Evolutionary conservation across 2,888 invertebrate species (phyloP), one percentile per base, ranked within the genome.

Genomic region (Antitype chi): DNA sequence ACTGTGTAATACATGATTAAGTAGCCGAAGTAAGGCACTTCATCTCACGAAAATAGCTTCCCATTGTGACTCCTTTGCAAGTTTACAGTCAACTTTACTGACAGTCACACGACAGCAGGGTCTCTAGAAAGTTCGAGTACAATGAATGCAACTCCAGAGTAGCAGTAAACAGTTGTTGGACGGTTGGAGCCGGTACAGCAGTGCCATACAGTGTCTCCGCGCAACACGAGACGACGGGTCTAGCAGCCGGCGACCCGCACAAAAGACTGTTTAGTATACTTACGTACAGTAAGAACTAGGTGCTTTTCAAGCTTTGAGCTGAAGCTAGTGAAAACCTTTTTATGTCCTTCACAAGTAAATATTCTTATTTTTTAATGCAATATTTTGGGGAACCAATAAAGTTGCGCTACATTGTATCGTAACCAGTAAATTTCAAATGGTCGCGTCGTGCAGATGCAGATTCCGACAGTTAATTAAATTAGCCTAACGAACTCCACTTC

Each of bases 221-320:
- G 52, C n/a, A 68, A 83, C 83, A 76, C 3, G 71, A 49, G 47
- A 70, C 69, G 59, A 62, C 76, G 71, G 70, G 68, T 17, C 73
- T 57, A 25, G 17, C 1, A 28, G 32, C 28, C 13, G 43, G 8
- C 60, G 52, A 57, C 13, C 72, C n/a, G 17, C n/a, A 17, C 59
- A 28, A 52, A 59, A 1, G 28, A 59, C 38, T 64, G 28, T 17
- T 64, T 47, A 23, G 6, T 23, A 9, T 9, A 38, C 7, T 28
- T 25, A 32, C 49, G 3, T 38, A 25, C 25, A 15, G 38, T 17
- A 52, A 17, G 23, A 28, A 59, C n/a, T 20, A 13, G 13, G 38
- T 5, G 6, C 25, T 6, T 52, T 73, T 52, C 28, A 73, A 60
- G 28, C 9, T 8, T 9, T 60, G 25, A 60, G 17, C 1, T 13